Evolutionary conservation across 2,797 vertebrate genomes (phyloP).

Genomic region (Platalea minor): DNA sequence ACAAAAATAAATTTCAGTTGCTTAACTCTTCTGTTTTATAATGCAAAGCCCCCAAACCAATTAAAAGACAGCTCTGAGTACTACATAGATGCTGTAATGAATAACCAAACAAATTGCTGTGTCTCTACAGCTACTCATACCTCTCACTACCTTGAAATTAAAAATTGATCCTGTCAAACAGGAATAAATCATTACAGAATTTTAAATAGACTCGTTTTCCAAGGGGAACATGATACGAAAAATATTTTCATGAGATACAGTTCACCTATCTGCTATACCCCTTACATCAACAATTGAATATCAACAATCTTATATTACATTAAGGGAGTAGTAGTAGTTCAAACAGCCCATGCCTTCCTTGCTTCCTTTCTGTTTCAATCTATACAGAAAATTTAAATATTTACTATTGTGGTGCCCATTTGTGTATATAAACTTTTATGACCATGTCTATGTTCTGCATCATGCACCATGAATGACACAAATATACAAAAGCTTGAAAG

Average conservation of each 20-base stretch:
- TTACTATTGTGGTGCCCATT: neutral
- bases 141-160: neutral
- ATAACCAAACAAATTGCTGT: neutral
- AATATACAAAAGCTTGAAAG: neutral
- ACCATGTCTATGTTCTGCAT: neutral
- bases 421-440: neutral
- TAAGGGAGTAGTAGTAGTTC: neutral
- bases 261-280: neutral
- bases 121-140: neutral
- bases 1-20: neutral
- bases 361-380: neutral
- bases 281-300: neutral
- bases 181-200: neutral
- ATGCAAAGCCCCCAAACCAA: neutral
- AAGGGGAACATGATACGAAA: constrained; percentile 4
- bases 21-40: neutral
- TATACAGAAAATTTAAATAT: neutral
- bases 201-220: neutral
- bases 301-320: neutral
- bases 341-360: neutral
- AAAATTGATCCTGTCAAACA: neutral
- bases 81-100: neutral
- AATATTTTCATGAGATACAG: constrained; percentile 23
- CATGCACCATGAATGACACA: neutral
- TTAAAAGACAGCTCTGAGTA: neutral